Conservation (phyloP, 2,888 invertebrate genomes). For the Acanthosepion pharaonis region DNA sequence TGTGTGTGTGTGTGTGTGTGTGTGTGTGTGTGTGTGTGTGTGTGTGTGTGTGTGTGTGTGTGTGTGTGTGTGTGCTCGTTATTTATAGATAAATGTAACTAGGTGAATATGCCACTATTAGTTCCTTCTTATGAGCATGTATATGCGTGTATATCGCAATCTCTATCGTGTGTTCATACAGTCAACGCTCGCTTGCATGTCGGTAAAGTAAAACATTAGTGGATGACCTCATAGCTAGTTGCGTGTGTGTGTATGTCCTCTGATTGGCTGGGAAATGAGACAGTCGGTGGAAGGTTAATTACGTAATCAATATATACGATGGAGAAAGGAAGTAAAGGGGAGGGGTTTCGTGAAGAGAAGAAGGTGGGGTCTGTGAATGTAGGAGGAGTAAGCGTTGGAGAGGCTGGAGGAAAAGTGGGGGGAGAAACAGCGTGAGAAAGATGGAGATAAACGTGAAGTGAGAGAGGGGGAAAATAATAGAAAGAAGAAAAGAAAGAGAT, state of each 20-base stretch:
- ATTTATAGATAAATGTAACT: too few species aligned
- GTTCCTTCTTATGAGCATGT: not conserved
- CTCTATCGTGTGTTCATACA: not conserved
- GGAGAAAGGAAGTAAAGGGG: not conserved
- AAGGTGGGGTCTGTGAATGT: not conserved
- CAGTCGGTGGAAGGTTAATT: constrained; percentile 15
- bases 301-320: not conserved
- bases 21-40: too few species aligned
- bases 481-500: not conserved
- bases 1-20: too few species aligned
- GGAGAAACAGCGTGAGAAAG: not conserved
- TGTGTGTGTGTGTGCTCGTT: too few species aligned
- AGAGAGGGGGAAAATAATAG: not conserved
- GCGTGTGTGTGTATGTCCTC: constrained; percentile 13
- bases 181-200: not conserved
- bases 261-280: constrained; percentile 8
- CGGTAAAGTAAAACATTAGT: not conserved
- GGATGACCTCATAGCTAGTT: not conserved
- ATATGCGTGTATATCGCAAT: not conserved
- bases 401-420: not conserved
- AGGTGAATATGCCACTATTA: not conserved
- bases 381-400: not conserved
- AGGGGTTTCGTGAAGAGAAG: not conserved
- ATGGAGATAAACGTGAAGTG: not conserved
- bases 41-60: too few species aligned